These are phyloP conservation scores for Drosophila meridiana DNA, from an alignment of 2,888 invertebrate species.

Conservation along the genomic window DNA sequence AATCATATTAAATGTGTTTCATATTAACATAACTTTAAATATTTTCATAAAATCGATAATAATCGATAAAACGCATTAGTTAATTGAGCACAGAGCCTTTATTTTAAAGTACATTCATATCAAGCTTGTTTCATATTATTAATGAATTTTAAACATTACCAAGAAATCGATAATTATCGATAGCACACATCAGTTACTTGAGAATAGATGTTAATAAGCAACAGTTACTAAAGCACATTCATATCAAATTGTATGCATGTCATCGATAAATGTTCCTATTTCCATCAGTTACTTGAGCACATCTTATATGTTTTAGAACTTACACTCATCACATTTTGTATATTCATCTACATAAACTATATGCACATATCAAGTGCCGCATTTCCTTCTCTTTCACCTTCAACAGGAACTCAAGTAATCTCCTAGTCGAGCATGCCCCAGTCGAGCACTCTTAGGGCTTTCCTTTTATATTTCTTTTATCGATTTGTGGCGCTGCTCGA, in stretches of 20 bases:
- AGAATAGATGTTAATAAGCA: too few relatives aligned
- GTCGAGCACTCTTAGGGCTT: not conserved
- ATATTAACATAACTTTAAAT: not conserved
- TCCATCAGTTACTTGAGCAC: not conserved
- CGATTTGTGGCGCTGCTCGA: conserved; percentile 62
- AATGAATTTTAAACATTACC: too few relatives aligned
- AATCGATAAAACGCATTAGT: not conserved
- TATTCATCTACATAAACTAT: rapidly evolving
- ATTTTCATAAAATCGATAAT: not conserved
- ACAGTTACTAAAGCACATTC: too few relatives aligned
- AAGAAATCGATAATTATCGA: not conserved
- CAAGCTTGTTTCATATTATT: too few relatives aligned
- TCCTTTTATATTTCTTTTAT: conserved; percentile 61
- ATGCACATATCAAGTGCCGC: not conserved
- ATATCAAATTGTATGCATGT: too few relatives aligned
- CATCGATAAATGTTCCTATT: too few relatives aligned
- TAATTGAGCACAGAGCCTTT: too few relatives aligned
- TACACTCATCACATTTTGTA: not conserved
- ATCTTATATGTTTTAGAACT: not conserved
- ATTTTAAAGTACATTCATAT: not conserved
- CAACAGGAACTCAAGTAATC: not conserved
- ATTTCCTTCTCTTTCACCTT: not conserved
- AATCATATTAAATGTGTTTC: rapidly evolving
- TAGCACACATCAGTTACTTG: not conserved
- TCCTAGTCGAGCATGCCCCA: not conserved